These are phyloP conservation scores for Periphyllus acericola DNA, from an alignment of 2,888 invertebrate genomes.

Conservation along the genomic window DNA sequence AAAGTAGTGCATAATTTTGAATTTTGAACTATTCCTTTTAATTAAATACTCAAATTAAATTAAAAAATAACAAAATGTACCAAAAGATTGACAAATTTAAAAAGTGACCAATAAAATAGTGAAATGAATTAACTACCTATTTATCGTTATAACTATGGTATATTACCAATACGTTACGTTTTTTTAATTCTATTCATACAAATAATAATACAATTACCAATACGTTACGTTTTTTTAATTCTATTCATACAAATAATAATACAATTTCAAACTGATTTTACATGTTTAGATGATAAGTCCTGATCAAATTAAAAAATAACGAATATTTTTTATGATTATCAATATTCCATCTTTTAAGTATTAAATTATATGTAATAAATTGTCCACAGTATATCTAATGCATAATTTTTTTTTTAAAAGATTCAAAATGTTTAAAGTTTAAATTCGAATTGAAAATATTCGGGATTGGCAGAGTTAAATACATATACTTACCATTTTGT, in stretches of 20 bases:
- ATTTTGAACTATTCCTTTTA: too few species aligned
- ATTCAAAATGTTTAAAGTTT: background rate
- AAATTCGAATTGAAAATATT: too few species aligned
- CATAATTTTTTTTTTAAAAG: background rate
- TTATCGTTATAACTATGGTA: background rate
- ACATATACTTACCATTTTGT: background rate
- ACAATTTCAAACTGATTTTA: background rate
- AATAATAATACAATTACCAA: background rate
- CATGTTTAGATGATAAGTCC: background rate
- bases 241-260: background rate
- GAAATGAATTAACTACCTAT: background rate
- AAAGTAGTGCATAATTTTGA: too few species aligned
- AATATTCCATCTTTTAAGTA: too few species aligned
- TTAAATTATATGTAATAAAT: too few species aligned
- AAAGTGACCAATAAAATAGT: background rate
- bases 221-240: background rate
- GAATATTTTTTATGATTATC: too few species aligned
- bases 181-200: background rate
- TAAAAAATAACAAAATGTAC: too few species aligned
- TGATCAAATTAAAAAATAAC: background rate
- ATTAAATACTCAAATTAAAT: too few species aligned
- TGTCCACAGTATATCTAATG: too few species aligned
- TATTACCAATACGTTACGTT: background rate
- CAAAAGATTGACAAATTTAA: background rate
- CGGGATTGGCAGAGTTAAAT: background rate